These are phyloP conservation scores for Alauda arvensis DNA, from an alignment of 2,797 vertebrate species.

Conservation along the genomic window DNA sequence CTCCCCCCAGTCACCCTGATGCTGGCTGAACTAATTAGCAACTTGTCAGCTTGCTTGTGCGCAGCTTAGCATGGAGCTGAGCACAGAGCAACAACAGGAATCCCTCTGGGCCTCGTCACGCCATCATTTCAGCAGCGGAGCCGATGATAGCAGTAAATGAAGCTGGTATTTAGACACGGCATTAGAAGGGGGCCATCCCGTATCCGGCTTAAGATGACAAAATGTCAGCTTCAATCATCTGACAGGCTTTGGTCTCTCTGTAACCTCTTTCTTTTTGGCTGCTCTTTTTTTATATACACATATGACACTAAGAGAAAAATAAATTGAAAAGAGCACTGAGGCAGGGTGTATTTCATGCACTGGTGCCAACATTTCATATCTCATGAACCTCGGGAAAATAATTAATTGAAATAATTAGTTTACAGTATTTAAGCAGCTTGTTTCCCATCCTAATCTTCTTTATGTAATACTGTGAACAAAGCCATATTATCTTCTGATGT, in stretches of 20 bases:
- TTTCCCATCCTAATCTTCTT: slow-evolving; percentile 79
- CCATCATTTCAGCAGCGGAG: slow-evolving; percentile 52
- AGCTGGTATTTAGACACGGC: slow-evolving; percentile 52
- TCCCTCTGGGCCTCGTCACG: slow-evolving; percentile 49
- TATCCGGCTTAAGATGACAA: slow-evolving; percentile 61
- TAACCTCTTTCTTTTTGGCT: slow-evolving; percentile 66
- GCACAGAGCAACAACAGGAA: slow-evolving; percentile 13
- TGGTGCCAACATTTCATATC: slow-evolving; percentile 76
- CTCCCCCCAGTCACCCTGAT: background rate
- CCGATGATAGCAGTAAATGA: slow-evolving; percentile 53
- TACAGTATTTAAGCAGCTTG: slow-evolving; percentile 83
- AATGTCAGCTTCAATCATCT: slow-evolving; percentile 63
- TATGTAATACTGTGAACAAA: slow-evolving; percentile 75
- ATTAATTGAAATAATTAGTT: slow-evolving; percentile 82
- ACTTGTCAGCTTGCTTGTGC: background rate
- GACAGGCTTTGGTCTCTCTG: slow-evolving; percentile 57
- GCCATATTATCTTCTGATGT: slow-evolving; percentile 74
- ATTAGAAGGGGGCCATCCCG: slow-evolving; percentile 15
- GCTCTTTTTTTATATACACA: slow-evolving; percentile 62
- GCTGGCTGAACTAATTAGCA: slow-evolving; percentile 45
- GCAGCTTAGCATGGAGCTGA: background rate
- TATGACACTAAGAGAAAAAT: slow-evolving; percentile 78
- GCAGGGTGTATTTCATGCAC: slow-evolving; percentile 78
- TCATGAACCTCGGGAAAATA: slow-evolving; percentile 80
- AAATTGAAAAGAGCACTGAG: slow-evolving; percentile 83